Base-by-base conservation (phyloP, 1,140 invertebrate genomes). In the Micrasema longulum region DNA sequence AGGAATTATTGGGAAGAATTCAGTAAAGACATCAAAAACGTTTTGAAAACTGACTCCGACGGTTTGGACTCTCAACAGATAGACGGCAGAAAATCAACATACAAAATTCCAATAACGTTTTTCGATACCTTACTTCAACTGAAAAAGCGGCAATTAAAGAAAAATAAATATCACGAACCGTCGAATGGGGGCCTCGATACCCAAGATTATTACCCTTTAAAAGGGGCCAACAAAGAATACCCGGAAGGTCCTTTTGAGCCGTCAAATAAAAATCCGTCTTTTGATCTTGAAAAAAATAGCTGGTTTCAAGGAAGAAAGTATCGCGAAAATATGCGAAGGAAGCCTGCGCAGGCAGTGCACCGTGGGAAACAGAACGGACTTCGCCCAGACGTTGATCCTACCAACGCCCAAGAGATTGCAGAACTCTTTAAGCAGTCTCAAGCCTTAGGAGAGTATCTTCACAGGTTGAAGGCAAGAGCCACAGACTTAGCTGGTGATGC, bases 351-450 rank as follows among this genome's bases (percentile, higher is more conserved):
- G 18, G 43, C 18, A 57, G 14, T 57, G 7, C 11, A n/a, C 16
- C 53, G 14, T 36, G 26, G 18, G n/a, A 14, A 36, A 14, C 31
- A n/a, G 53, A 35, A 14, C 36, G n/a, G n/a, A 10, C 7, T 26
- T 6, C n/a, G 12, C 10, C 7, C 22, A 18, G 31, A 18, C 5
- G 31, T 57, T 6, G 6, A n/a, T n/a, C 12, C 5, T 18, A 57
- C 35, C n/a, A 38, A 6, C 26, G n/a, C n/a, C n/a, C 53, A 14
- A 20, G 53, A 57, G 23, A 36, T 35, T 7, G 14, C 53, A 0
- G 53, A 31, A 7, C 31, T 57, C 6, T 38, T 57, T 26, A 20
- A 57, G 20, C 53, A 57, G n/a, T 57, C 53, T 35, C 53, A 35
- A 0, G 53, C 53, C 11, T 16, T 57, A 6, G 31, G 31, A 0